These are phyloP conservation scores for Oscheius myriophilus DNA, from an alignment of 2,888 invertebrate genomes.

Conservation along the genomic window DNA sequence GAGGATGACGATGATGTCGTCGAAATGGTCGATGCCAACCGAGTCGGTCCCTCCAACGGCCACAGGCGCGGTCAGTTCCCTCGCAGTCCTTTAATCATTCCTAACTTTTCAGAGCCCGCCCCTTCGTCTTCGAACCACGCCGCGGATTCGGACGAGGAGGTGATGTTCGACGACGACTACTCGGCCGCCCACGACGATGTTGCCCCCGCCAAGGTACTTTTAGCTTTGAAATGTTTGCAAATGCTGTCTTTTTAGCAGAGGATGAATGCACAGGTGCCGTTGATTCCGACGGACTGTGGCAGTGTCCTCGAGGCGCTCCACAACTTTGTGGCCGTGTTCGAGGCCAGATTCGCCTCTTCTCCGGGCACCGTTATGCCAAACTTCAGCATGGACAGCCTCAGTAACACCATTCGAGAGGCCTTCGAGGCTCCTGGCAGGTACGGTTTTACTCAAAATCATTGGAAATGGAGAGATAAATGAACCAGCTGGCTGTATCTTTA, in stretches of 20 bases:
- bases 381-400: constrained; percentile 40
- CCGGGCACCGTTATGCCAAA: constrained; percentile 40
- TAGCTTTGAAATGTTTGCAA: not conserved
- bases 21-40: not conserved
- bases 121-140: constrained; percentile 2
- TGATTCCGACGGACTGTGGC: constrained; percentile 62
- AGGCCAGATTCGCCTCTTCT: constrained; percentile 45
- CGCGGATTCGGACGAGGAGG: constrained; percentile 20
- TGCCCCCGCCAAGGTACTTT: constrained; percentile 3
- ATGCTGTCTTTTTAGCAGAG: constrained; percentile 1
- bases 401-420: constrained; percentile 41
- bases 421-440: constrained; percentile 45
- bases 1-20: not conserved
- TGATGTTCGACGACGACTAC: constrained; percentile 17
- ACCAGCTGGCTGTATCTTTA: too few species aligned
- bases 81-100: too few species aligned
- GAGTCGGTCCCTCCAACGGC: not conserved
- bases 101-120: too few species aligned
- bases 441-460: not conserved
- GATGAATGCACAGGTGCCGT: constrained; percentile 44
- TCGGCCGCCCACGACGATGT: constrained; percentile 2
- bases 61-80: not conserved
- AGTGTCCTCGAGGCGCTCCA: constrained; percentile 60
- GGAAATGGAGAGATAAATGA: too few species aligned
- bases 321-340: constrained; percentile 64